Base-by-base conservation (phyloP, 2,888 invertebrate species). In the Zygothrica quintamaculata region DNA sequence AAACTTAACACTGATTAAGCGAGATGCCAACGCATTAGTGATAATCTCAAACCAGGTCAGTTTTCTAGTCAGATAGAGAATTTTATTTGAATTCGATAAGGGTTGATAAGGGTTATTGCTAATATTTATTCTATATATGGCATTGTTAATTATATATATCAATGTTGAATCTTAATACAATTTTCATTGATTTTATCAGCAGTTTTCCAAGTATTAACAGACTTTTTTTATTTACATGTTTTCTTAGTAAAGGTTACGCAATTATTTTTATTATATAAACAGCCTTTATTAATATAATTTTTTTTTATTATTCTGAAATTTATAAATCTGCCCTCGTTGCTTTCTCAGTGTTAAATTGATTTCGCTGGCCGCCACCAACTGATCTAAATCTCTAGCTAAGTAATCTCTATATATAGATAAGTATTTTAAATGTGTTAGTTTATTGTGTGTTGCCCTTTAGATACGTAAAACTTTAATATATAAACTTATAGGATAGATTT, bases 381-480 rank as follows among this genome's bases (percentile, higher is more conserved):
- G 31, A n/a, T 26, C 52, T 50, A 65, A 58, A 25, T 40, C 31
- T 57, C 68, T 69, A 69, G 42, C 69, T 69, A 69, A 47, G 8
- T 69, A 47, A 52, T 69, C 60, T 72, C 55, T 29, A 9, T 9
- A 29, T 31, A n/a, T n/a, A n/a, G n/a, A n/a, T n/a, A 55, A 51
- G 9, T 65, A 43, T 65, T 37, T 22, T 48, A 9, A 9, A 15
- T 53, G 46, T 46, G 51, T 44, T 5, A 39, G 44, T 59, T 64
- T 43, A 56, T 70, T 68, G 68, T 67, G 44, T 50, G 25, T 46
- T 65, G 57, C 40, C 57, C 48, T 56, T 31, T 65, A 56, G 31
- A 39, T 40, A 25, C 47, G 40, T 56, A 56, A 11, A n/a, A 40
- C 53, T 57, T 50, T 22, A n/a, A n/a, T 5, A 22, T 22, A 22